Percentiles rank a stretch among this genome's conserved stretches.
Conservation (phyloP, 2,113 vertebrate genomes). For the Esox niger region DNA sequence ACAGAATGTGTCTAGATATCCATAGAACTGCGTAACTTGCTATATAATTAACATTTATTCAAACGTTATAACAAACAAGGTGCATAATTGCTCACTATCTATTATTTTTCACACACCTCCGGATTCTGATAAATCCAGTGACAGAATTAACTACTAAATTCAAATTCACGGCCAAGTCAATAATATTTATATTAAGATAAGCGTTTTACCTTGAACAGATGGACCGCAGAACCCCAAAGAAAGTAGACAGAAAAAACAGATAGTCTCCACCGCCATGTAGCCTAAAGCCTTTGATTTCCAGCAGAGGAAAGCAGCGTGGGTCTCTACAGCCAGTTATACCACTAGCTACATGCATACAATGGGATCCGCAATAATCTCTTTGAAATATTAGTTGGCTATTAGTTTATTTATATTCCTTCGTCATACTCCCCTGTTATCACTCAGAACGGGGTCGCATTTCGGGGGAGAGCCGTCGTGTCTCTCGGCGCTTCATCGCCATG, state of each 20-base stretch:
- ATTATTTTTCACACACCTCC: constrained; percentile 19
- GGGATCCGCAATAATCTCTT: constrained; percentile 61
- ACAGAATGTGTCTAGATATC: not conserved
- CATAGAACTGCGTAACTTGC: not conserved
- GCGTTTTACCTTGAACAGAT: constrained; percentile 71
- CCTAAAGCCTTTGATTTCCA: constrained; percentile 72
- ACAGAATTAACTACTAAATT: constrained; percentile 19
- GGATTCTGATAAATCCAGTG: constrained; percentile 22
- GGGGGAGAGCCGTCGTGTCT: constrained; percentile 72
- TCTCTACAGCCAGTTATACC: constrained; percentile 51
- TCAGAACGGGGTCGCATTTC: constrained; percentile 43
- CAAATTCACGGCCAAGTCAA: constrained; percentile 7
- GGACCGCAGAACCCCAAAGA: constrained; percentile 63
- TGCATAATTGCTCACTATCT: constrained; percentile 45
- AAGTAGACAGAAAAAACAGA: constrained; percentile 73
- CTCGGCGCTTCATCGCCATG: constrained; percentile 79
- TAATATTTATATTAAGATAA: constrained; percentile 17
- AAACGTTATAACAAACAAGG: constrained; percentile 51
- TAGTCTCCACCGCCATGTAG: constrained; percentile 79
- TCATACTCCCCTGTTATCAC: constrained; percentile 34
- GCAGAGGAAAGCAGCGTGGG: constrained; percentile 60
- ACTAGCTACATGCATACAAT: constrained; percentile 61
- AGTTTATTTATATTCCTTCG: constrained; percentile 36
- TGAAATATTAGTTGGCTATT: constrained; percentile 37
- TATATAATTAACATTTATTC: not conserved